Evolutionary conservation across 1,140 invertebrate genomes (phyloP), one percentile per base, ranked within the genome.

Genomic region (Sinonovacula constricta): DNA sequence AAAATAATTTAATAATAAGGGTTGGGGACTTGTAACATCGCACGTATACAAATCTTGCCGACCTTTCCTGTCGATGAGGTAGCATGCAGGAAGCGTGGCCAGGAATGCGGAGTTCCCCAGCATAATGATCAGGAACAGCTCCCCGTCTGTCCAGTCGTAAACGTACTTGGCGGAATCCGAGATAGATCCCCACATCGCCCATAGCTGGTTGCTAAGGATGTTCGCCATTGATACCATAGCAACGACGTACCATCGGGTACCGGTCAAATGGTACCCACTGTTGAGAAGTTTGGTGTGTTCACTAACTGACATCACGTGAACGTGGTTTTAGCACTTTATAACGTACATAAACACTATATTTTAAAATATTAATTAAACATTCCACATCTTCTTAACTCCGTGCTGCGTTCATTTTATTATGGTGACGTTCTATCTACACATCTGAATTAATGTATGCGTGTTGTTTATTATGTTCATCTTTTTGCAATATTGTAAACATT

Each of bases 41-140:
- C 22, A 36, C 12, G 26, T 26, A 53, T 28, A 0, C 1, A 26
- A 24, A 68, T 0, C 28, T 1, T 28, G 12, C 51, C 15, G 30
- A 82, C 81, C 81, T 72, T 75, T 79, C 24, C 51, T 65, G 45
- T 82, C 81, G 5, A 82, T 57, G 14, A 92, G 56, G 89, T 91
- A 92, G 71, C 88, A 89, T 56, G 85, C 86, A 18, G 91, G 91
- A 39, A 91, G 65, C 33, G 91, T 88, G 39, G 87, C 90, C 1
- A 91, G 72, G 24, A 92, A 82, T 62, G 89, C 91, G 0, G 88
- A 88, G 63, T 88, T 91, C 18, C 91, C 90, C 90, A 92, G 92
- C 70, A 91, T 91, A 39, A 90, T 90, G 4, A 92, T 85, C 66
- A 92, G 79, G 36, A 91, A 91, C 54, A 93, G 81, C 2, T 87